Percentiles rank a stretch among this genome's conserved stretches.
phyloP scores from a whole-genome alignment of 2,113 vertebrate genomes.

The Petaurus breviceps region DNA sequence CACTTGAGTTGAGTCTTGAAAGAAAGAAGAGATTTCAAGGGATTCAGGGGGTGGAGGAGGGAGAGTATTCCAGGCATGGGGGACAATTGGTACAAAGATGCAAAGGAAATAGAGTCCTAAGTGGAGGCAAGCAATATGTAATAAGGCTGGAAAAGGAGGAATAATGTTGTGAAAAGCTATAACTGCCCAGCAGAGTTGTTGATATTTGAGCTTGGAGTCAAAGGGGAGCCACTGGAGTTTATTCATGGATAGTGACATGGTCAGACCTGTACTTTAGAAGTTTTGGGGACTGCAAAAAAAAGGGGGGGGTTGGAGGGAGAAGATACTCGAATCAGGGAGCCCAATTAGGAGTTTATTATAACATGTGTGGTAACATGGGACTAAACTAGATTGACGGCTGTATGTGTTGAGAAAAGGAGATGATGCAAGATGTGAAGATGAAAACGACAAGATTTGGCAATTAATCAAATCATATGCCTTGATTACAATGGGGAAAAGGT shows the following conservation, averaged over 20 bases:
- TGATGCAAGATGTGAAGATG: background rate
- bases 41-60: background rate
- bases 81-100: background rate
- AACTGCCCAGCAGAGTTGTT: background rate
- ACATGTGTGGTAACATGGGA: background rate
- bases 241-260: background rate
- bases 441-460: background rate
- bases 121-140: background rate
- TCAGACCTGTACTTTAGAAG: background rate
- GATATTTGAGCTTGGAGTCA: background rate
- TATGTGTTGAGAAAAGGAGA: background rate
- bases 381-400: background rate
- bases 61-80: background rate
- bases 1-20: background rate
- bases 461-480: background rate
- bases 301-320: background rate
- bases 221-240: background rate
- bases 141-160: background rate
- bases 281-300: background rate
- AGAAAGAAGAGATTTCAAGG: background rate
- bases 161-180: background rate
- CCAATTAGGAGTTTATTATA: background rate
- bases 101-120: background rate
- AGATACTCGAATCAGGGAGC: background rate
- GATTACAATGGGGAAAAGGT: background rate